These are phyloP conservation scores for Phorcus lineatus DNA, from an alignment of 2,888 invertebrate genomes.

Conservation along the genomic window DNA sequence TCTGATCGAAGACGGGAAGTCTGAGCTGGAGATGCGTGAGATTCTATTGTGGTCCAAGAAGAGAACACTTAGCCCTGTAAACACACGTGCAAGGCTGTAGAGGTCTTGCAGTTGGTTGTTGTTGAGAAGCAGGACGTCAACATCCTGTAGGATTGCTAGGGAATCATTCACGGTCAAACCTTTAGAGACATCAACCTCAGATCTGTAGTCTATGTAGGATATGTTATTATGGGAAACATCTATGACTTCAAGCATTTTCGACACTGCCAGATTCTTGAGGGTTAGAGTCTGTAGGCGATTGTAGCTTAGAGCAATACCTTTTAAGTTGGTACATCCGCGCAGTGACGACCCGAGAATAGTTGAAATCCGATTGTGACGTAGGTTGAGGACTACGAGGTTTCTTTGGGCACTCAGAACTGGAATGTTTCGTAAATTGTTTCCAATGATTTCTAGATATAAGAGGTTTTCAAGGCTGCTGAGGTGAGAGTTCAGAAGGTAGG, in stretches of 20 bases:
- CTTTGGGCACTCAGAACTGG: conserved; percentile 24
- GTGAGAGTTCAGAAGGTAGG: neutral
- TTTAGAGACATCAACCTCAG: neutral
- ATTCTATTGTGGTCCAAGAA: conserved; percentile 6
- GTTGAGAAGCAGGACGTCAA: neutral
- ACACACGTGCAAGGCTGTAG: neutral
- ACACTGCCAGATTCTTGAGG: conserved; percentile 13
- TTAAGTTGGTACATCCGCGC: conserved; percentile 22
- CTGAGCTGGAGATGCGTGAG: neutral
- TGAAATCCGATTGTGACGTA: conserved; percentile 31
- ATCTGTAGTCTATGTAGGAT: neutral
- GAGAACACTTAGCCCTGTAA: neutral
- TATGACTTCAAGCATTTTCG: conserved; percentile 16
- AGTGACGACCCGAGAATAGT: conserved; percentile 17
- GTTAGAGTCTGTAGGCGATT: conserved; percentile 30
- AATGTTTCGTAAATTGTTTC: conserved; percentile 26
- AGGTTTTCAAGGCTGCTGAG: conserved; percentile 24
- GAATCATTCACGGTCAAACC: neutral
- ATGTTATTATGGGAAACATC: conserved; percentile 35
- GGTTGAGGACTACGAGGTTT: conserved; percentile 28
- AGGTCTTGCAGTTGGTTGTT: neutral
- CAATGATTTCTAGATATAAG: conserved; percentile 27
- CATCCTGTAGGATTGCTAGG: neutral
- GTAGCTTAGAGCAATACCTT: conserved; percentile 30
- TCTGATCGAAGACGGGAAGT: neutral